Conservation (phyloP, 2,797 vertebrate species). For the Mycteria americana region DNA sequence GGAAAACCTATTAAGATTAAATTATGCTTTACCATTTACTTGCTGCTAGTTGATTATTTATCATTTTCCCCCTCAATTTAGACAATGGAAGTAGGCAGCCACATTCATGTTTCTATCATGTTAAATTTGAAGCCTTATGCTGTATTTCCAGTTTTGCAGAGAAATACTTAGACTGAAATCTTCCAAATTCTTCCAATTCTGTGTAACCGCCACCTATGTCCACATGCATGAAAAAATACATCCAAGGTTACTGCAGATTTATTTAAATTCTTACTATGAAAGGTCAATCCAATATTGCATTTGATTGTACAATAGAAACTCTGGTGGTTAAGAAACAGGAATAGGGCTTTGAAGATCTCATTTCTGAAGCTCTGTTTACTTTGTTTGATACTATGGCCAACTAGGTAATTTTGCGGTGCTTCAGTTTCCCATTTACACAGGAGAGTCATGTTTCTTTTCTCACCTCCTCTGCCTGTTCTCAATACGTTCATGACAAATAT, state of each 20-base stretch:
- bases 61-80: slow-evolving; percentile 4
- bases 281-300: neutral
- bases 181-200: neutral
- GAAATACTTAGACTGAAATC: neutral
- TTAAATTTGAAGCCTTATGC: neutral
- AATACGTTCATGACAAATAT: neutral
- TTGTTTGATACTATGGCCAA: neutral
- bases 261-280: neutral
- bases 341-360: neutral
- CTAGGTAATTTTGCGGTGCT: neutral
- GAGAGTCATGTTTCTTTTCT: neutral
- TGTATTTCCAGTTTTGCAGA: neutral
- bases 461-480: neutral
- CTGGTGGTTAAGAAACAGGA: neutral
- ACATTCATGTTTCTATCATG: neutral
- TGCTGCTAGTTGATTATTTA: slow-evolving; percentile 51
- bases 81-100: neutral
- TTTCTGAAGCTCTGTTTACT: neutral
- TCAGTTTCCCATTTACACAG: neutral
- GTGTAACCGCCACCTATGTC: neutral
- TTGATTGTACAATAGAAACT: neutral
- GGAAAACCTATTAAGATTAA: slow-evolving; percentile 56
- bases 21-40: slow-evolving; percentile 34
- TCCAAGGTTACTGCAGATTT: neutral
- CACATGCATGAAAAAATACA: neutral